Evolutionary conservation across 2,797 vertebrate genomes (phyloP), one percentile per base, ranked within the genome.

Genomic region (Danio jaintianensis): DNA sequence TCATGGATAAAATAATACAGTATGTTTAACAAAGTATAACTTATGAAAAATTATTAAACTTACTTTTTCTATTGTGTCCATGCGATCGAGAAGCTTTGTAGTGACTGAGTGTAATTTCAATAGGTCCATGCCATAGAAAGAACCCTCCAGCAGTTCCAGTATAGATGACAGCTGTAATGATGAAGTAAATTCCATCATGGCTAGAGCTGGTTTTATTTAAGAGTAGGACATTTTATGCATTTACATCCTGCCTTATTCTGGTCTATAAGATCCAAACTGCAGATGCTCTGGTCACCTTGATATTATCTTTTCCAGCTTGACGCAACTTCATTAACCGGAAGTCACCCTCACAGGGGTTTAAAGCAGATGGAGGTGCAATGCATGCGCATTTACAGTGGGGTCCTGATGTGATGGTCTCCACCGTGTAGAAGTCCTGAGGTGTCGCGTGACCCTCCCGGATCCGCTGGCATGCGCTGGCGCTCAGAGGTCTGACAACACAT

Each of bases 301-400:
- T 89, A 83, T 97, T 93, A 0, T 90, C 89, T 84, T 94, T 92
- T 7, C 95, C 95, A 0, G 95, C 95, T 63, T 97, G 95, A 72
- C 89, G 92, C 52, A 97, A 94, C 81, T 91, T 95, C 90, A 97
- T 95, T 78, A 97, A 92, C 86, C 96, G 92, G 91, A 92, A 96
- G 87, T 96, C 96, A 1, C 94, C 96, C 84, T 98, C 96, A 0
- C 97, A 98, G 42, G 97, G 97, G 79, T 98, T 98, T 83, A 98
- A 93, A 0, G 97, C 96, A 0, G 97, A 97, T 0, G 97, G 93
- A 2, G 97, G 97, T 0, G 96, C 97, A 11, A 97, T 92, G 2
- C 97, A 98, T 0, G 94, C 91, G 82, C 97, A 98, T 86, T 95
- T 96, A 91, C 97, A 98, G 89, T 95, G 92, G 0, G 94, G 91